These are phyloP conservation scores for Heterocephalus glaber DNA, from an alignment of 2,113 vertebrate species.

Conservation along the genomic window DNA sequence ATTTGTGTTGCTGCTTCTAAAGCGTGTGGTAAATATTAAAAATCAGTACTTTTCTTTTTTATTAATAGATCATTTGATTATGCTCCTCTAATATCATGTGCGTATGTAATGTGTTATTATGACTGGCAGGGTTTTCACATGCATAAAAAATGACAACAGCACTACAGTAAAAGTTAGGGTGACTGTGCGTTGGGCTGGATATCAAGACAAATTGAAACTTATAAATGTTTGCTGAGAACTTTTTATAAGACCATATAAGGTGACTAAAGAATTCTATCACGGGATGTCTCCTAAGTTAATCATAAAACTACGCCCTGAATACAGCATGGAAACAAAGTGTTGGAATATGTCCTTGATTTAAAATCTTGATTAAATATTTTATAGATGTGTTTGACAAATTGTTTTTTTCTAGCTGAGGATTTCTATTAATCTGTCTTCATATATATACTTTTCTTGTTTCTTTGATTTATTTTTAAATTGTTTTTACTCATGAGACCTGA, in stretches of 20 bases:
- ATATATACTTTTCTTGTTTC: not conserved
- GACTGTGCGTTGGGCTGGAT: not conserved
- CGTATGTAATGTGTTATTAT: not conserved
- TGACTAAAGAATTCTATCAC: not conserved
- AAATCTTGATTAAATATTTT: conserved; percentile 16
- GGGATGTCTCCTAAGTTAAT: not conserved
- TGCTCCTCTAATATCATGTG: conserved; percentile 11
- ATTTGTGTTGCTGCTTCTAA: conserved; percentile 93
- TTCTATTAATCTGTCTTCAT: not conserved
- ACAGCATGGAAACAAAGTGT: not conserved
- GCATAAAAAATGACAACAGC: not conserved
- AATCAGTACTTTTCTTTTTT: conserved; percentile 25
- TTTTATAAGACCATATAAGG: not conserved
- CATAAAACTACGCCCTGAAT: not conserved
- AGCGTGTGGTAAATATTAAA: conserved; percentile 90
- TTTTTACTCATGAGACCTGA: not conserved
- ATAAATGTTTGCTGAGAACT: not conserved
- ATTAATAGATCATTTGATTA: not conserved
- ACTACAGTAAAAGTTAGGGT: conserved; percentile 17
- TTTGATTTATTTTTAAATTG: not conserved
- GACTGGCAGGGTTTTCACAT: not conserved
- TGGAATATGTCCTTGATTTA: not conserved
- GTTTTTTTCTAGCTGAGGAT: conserved; percentile 7
- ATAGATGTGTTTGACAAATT: not conserved
- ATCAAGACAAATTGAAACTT: not conserved